Evolutionary conservation across 1,140 invertebrate genomes (phyloP), one percentile per base, ranked within the genome.

Genomic region (Drosophila lowei): DNA sequence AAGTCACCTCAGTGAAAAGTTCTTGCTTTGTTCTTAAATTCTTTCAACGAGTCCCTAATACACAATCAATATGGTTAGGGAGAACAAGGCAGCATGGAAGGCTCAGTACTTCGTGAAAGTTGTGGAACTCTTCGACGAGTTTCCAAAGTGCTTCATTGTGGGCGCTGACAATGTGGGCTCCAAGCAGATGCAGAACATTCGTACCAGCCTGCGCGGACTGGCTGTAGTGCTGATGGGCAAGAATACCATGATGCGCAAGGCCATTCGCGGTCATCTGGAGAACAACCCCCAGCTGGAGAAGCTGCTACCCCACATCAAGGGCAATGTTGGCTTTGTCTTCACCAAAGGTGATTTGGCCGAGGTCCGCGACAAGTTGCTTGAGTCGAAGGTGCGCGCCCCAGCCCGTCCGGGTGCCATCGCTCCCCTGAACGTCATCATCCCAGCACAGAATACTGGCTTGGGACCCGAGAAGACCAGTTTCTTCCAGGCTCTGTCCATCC

Each of bases 161-260:
- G 97, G 98, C 90, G 98, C 98, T 72, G 98, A 99, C 95, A 99
- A 99, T 96, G 98, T 99, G 78, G 98, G 98, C 65, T 99, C 99
- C n/a, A 99, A 98, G 92, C 99, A 99, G 93, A 99, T 99, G 98
- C 99, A 99, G 93, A 97, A 99, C 92, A 99, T 99, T 89, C 97
- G 99, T 92, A 96, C 97, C 91, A 96, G 96, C 34, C 93, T 99
- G 13, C 94, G 98, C 88, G 97, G 97, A 2, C 93, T 94, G 90
- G 97, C 96, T 78, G 96, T 98, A 34, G 97, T 99, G 18, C 94
- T 99, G 57, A 99, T 99, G 98, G 99, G 99, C 57, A 99, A 99
- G 92, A 99, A 99, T 93, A 99, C 99, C 74, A 99, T 99, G 99
- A 99, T 99, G 96, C 95, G 99, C 54, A 99, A 99, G 92, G 98